Evolutionary conservation across 2,797 vertebrate species (phyloP).

Genomic region (Harpagifer antarcticus): DNA sequence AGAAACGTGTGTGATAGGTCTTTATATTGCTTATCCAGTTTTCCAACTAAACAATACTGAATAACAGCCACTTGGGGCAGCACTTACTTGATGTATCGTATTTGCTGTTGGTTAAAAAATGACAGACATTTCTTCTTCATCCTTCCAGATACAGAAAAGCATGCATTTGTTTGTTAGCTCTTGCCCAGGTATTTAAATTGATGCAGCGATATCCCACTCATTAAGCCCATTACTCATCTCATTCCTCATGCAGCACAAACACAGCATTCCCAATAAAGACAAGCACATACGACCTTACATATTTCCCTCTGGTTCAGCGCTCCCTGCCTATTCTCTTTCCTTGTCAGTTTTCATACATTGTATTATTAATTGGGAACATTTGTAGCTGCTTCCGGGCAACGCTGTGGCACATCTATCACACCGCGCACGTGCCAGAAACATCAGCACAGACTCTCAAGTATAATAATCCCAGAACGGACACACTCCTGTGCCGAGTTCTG

Average conservation of each 20-base stretch:
- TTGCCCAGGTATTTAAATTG: slow-evolving; percentile 11
- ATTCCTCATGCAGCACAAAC: not conserved
- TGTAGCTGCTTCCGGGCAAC: slow-evolving; percentile 36
- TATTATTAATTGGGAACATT: slow-evolving; percentile 53
- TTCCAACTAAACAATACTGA: not conserved
- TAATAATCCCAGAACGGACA: slow-evolving; percentile 34
- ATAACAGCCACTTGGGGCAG: not conserved
- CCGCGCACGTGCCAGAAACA: slow-evolving; percentile 5
- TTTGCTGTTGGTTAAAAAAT: not conserved
- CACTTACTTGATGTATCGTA: not conserved
- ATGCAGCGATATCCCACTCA: slow-evolving; percentile 2
- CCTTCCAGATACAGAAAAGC: not conserved
- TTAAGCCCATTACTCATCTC: slow-evolving; percentile 15
- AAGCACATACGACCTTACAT: not conserved
- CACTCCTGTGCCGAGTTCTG: slow-evolving; percentile 29
- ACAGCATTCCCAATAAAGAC: not conserved
- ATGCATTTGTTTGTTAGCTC: slow-evolving; percentile 3
- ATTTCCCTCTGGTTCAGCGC: not conserved
- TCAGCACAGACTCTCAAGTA: not conserved
- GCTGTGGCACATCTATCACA: slow-evolving; percentile 24
- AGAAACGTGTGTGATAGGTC: not conserved
- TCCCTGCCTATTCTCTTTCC: not conserved
- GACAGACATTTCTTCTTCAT: not conserved
- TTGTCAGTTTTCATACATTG: slow-evolving; percentile 39
- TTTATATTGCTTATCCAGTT: not conserved